Conservation (phyloP, 2,113 vertebrate species). For the Brachyistius frenatus region DNA sequence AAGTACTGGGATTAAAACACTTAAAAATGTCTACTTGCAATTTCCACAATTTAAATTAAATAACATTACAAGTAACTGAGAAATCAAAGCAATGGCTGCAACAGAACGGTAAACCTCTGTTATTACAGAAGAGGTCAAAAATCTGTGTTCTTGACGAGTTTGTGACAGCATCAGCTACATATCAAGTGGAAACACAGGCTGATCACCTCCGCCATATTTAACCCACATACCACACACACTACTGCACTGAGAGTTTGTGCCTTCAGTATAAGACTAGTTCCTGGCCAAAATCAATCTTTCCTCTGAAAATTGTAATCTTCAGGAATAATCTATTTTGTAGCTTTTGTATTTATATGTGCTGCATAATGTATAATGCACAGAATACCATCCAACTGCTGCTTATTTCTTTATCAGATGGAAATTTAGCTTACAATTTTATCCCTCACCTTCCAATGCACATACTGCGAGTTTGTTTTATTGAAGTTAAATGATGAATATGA, state of each 20-base stretch:
- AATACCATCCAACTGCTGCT: not conserved
- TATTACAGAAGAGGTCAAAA: conserved; percentile 2
- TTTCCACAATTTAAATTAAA: not conserved
- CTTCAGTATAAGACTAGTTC: not conserved
- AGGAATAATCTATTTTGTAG: not conserved
- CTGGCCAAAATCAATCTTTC: conserved; percentile 1
- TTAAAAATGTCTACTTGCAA: not conserved
- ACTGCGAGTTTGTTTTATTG: not conserved
- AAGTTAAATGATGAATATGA: conserved; percentile 4
- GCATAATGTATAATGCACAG: conserved; percentile 5
- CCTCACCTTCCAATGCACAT: not conserved
- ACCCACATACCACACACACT: conserved; percentile 23
- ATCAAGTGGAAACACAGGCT: conserved; percentile 53
- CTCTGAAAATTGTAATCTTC: not conserved
- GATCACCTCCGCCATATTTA: conserved; percentile 43
- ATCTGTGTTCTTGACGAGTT: conserved; percentile 14
- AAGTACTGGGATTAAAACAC: not conserved
- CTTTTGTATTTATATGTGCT: not conserved
- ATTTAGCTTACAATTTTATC: not conserved
- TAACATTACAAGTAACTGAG: not conserved
- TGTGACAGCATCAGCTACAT: conserved; percentile 13
- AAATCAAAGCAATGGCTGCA: conserved; percentile 5
- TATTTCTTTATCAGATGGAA: not conserved
- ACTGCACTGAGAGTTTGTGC: not conserved
- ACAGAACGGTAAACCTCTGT: not conserved